Base-by-base conservation (phyloP, 2,888 invertebrate species). In the Dicyrtomina minuta region DNA sequence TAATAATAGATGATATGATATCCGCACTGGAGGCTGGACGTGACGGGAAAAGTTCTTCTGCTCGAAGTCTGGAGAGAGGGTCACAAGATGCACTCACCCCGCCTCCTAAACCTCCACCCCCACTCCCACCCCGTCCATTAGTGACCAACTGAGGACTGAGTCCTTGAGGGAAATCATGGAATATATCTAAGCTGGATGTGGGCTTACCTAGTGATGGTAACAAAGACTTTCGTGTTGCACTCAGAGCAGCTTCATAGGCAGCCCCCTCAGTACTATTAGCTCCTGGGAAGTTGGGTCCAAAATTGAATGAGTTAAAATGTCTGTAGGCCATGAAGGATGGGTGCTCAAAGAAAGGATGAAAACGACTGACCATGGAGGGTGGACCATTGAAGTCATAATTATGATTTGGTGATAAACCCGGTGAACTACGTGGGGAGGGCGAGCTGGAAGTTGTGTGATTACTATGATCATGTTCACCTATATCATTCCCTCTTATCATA, bases 251-350 rank as follows among this genome's bases (percentile, higher is more conserved):
- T 58, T 77, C 75, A 70, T 75, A 77, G 3, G 70, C 71, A 6
- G 39, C 22, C 46, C 66, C 70, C 53, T 56, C 66, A 0, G 67
- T 46, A 15, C 62, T 62, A 60, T 55, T 64, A 22, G 60, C 64
- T 8, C 64, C 71, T 12, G 73, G 70, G 41, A 73, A 73, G 41
- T 71, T 72, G 51, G 72, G 74, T n/a, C 71, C 73, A 62, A 77
- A 75, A 58, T 73, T 74, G 66, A 78, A 76, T 1, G 75, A 75
- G 64, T 75, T 76, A 66, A 78, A 76, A 56, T 76, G 76, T 26
- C 76, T 72, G 66, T 78, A 78, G 22, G 76, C 76, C 74, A 78
- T 76, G 69, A 78, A 75, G 33, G 75, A 74, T 43, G 74, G 75
- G 58, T 76, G 78, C 27, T 78, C 78, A 66, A 78, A 74, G 56